Evolutionary conservation across 1,140 invertebrate genomes (phyloP).

Genomic region (Hyles vespertilio): DNA sequence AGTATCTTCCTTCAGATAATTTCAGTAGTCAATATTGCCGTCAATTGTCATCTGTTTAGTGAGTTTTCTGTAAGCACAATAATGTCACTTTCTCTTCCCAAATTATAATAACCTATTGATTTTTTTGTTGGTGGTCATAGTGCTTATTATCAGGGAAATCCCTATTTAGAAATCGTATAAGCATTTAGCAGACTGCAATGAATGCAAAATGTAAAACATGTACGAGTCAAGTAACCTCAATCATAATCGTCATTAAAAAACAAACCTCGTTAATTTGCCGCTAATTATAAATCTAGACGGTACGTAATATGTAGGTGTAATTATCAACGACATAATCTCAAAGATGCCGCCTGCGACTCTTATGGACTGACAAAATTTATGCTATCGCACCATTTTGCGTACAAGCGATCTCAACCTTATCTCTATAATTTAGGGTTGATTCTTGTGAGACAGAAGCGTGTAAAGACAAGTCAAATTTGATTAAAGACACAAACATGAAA

Average conservation of each 20-base stretch:
- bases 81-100: too few relatives aligned
- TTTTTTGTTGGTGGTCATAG: too few relatives aligned
- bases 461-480: slow-evolving; percentile 1
- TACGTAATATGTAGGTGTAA: slow-evolving; percentile 53
- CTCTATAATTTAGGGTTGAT: slow-evolving; percentile 7
- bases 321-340: slow-evolving; percentile 66
- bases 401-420: slow-evolving; percentile 27
- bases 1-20: too few relatives aligned
- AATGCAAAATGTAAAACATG: too few relatives aligned
- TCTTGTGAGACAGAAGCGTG: slow-evolving; percentile 5
- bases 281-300: slow-evolving; percentile 59
- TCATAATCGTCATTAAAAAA: slow-evolving; percentile 35
- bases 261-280: slow-evolving; percentile 34
- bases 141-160: too few relatives aligned
- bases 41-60: too few relatives aligned
- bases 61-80: too few relatives aligned
- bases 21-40: too few relatives aligned
- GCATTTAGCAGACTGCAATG: too few relatives aligned
- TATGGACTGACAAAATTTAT: slow-evolving; percentile 35
- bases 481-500: slow-evolving; percentile 43
- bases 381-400: not conserved
- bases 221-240: slow-evolving; percentile 20
- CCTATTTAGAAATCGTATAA: too few relatives aligned
- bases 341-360: slow-evolving; percentile 64
- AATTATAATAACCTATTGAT: too few relatives aligned